Percentiles rank a stretch among this genome's conserved stretches.
Evolutionary conservation across 2,888 invertebrate species (phyloP).

Genomic region (Resseliella maxima): DNA sequence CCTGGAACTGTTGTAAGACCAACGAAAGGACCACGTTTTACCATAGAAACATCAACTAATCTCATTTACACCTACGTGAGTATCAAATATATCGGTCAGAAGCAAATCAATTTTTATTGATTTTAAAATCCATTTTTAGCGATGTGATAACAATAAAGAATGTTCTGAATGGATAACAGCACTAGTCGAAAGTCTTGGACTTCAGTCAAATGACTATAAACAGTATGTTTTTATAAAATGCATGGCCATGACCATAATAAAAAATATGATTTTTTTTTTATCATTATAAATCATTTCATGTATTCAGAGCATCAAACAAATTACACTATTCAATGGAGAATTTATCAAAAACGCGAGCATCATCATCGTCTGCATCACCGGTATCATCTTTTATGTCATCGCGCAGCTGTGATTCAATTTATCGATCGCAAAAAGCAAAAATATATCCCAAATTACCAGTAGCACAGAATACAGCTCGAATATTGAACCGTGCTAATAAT

Average conservation of each 20-base stretch:
- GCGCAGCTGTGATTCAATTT: conserved; percentile 62
- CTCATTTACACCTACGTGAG: conserved; percentile 63
- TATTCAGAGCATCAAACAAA: conserved; percentile 55
- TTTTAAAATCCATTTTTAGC: conserved; percentile 59
- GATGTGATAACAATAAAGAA: conserved; percentile 63
- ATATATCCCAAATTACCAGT: conserved; percentile 62
- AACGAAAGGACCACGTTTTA: conserved; percentile 63
- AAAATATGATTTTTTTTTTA: background rate
- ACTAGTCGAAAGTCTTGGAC: conserved; percentile 61
- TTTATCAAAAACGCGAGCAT: conserved; percentile 55
- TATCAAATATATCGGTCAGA: conserved; percentile 3
- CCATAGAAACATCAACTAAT: conserved; percentile 63
- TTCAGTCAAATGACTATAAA: conserved; percentile 9
- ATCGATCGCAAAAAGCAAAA: conserved; percentile 58
- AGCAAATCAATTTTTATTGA: background rate
- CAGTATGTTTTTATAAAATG: background rate
- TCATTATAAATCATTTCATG: too few relatives aligned
- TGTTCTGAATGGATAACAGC: conserved; percentile 64
- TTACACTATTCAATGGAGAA: conserved; percentile 59
- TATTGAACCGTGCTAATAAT: conserved; percentile 59
- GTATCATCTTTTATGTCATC: conserved; percentile 59
- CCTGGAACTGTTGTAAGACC: conserved; percentile 64
- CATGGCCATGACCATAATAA: background rate
- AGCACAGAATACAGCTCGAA: conserved; percentile 62
- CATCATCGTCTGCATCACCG: background rate